Evolutionary conservation across 2,888 invertebrate genomes (phyloP), one percentile per base, ranked within the genome.

Genomic region (Pachycephus smyrnensis): DNA sequence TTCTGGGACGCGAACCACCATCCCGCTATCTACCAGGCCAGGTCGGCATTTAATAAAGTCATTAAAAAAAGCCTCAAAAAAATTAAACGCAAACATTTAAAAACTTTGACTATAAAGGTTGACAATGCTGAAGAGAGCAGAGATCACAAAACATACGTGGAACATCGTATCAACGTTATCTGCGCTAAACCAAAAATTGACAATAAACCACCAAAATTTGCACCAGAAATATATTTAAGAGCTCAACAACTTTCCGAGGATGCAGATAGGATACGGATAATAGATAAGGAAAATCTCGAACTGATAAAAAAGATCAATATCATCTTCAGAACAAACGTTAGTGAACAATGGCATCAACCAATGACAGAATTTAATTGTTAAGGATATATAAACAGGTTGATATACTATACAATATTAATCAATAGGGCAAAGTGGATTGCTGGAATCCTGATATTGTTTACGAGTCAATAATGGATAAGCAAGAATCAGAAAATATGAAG

Each of bases 241-340:
- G 91, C 92, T 3, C 84, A 82, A 30, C 86, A 86, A 79, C 83
- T 93, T 12, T 71, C 79, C 11, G 80, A 82, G 1, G 92, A 92
- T 79, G 88, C 88, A 1, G 87, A 90, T n/a, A 90, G 93, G 73
- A 87, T 94, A 32, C 80, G 80, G 75, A 73, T 87, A 73, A 90
- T 93, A 76, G 93, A 94, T 85, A 92, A 88, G 84, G 92, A 94
- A 73, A 95, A 95, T 87, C 93, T 94, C 84, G 92, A 93, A 23
- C 86, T 95, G 12, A 85, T 95, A 12, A 93, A 93, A 85, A 92
- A 91, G 78, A 94, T 95, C 79, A 94, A 94, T 83, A 83, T 90
- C 32, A 94, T 95, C 82, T 32, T 31, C 71, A 40, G 40, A 40
- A 40, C 40, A 40, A 40, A 40, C 0, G 40, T 40, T 40, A 40